Evolutionary conservation across 1,140 invertebrate genomes (phyloP).

Genomic region (Rhyacophila brunnea): DNA sequence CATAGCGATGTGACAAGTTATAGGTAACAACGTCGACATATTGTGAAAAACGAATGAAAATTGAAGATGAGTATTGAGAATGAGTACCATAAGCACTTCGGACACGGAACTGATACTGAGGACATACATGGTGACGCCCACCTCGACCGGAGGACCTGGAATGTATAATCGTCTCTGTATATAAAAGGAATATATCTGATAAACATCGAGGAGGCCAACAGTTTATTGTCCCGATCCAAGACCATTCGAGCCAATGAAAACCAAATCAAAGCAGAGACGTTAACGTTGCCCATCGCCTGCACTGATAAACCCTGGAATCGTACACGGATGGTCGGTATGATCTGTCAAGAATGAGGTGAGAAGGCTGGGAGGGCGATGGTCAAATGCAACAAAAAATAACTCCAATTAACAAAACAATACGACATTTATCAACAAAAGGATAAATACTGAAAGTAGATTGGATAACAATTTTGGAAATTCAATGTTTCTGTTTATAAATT

Average conservation of each 20-base stretch:
- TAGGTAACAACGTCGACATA: conserved; percentile 5
- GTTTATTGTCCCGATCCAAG: conserved; percentile 5
- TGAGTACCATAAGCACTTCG: conserved; percentile 94
- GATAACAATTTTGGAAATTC: too few species aligned
- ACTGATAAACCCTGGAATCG: conserved; percentile 20
- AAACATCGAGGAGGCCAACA: background rate
- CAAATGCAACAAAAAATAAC: conserved; percentile 8
- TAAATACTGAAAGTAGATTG: too few species aligned
- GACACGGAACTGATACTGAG: conserved; percentile 97
- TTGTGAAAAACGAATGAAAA: conserved; percentile 17
- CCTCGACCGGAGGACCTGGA: conserved; percentile 92
- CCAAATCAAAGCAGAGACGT: conserved; percentile 34
- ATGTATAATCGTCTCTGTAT: conserved; percentile 53
- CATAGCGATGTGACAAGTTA: conserved; percentile 7
- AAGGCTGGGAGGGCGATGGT: conserved; percentile 6
- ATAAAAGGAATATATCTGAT: conserved; percentile 11
- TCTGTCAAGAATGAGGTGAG: too few species aligned
- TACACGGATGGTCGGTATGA: background rate
- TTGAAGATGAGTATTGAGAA: conserved; percentile 38
- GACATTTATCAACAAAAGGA: too few species aligned
- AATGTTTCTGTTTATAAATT: too few species aligned
- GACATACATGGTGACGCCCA: conserved; percentile 97
- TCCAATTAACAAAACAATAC: background rate
- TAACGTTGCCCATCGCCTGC: conserved; percentile 36
- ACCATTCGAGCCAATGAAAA: conserved; percentile 32